Evolutionary conservation across 2,113 vertebrate species (phyloP).

Genomic region (Noturus placidus): DNA sequence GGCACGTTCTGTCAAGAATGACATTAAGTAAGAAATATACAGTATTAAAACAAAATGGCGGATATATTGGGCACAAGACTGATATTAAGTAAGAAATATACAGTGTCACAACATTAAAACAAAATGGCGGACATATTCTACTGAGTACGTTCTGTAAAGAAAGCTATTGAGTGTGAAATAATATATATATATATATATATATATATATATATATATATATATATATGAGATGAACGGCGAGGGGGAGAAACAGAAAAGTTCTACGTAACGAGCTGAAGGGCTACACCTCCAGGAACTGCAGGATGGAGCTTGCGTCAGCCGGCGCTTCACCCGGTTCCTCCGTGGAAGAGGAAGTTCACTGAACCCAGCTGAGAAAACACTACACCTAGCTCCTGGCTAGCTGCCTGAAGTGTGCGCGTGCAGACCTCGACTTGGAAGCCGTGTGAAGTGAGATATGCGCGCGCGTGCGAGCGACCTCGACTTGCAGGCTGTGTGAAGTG

Average conservation of each 20-base stretch:
- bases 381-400: not conserved
- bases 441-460: not conserved
- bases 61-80: not conserved
- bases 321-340: not conserved
- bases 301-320: slow-evolving; percentile 63
- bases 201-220: no score
- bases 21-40: not conserved
- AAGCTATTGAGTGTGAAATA: no score
- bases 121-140: not conserved
- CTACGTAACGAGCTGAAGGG: not conserved
- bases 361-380: not conserved
- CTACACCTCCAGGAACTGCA: not conserved
- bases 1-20: not conserved
- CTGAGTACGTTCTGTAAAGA: no score
- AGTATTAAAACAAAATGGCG: not conserved
- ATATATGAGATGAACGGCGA: not conserved
- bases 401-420: not conserved
- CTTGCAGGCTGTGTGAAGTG: not conserved
- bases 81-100: not conserved
- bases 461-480: no score
- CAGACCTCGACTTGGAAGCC: no score
- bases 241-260: no score
- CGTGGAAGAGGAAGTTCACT: not conserved
- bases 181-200: no score
- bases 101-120: not conserved